phyloP scores from a whole-genome alignment of 2,888 invertebrate species.

The Ennomos quercinarius region DNA sequence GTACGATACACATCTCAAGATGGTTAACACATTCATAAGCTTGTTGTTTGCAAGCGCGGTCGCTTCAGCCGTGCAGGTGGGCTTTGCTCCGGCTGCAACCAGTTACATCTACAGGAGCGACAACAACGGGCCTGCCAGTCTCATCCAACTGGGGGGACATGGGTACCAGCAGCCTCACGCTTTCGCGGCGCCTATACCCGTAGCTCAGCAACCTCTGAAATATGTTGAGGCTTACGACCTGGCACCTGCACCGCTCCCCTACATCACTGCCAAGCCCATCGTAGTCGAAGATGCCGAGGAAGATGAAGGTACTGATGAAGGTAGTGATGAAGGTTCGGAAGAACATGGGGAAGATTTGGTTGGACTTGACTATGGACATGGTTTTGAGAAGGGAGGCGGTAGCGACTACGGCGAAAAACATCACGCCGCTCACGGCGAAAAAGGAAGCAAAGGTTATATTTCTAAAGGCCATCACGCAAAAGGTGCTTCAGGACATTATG shows the following conservation, averaged over 20 bases:
- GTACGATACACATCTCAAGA: slow-evolving; percentile 70
- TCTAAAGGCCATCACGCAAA: slow-evolving; percentile 82
- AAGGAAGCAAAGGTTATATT: slow-evolving; percentile 84
- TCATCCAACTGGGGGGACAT: slow-evolving; percentile 71
- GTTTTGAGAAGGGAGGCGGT: slow-evolving; percentile 73
- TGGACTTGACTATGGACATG: slow-evolving; percentile 49
- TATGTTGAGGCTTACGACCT: slow-evolving; percentile 64
- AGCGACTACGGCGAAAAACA: slow-evolving; percentile 77
- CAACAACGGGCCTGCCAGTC: slow-evolving; percentile 76
- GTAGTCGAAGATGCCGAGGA: slow-evolving; percentile 63
- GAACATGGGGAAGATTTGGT: slow-evolving; percentile 46
- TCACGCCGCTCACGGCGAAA: slow-evolving; percentile 82
- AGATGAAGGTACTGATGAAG: slow-evolving; percentile 57
- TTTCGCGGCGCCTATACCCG: slow-evolving; percentile 60
- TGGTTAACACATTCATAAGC: slow-evolving; percentile 62
- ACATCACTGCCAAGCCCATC: slow-evolving; percentile 68
- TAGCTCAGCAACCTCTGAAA: slow-evolving; percentile 57
- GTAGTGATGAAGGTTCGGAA: slow-evolving; percentile 51
- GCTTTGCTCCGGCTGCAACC: slow-evolving; percentile 76
- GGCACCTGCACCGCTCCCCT: slow-evolving; percentile 68
- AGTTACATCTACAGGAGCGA: slow-evolving; percentile 84
- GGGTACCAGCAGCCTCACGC: slow-evolving; percentile 64
- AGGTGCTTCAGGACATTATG: slow-evolving; percentile 84
- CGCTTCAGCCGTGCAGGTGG: slow-evolving; percentile 69
- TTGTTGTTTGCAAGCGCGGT: slow-evolving; percentile 59